Base-by-base conservation (phyloP, 2,888 invertebrate genomes). In the Drosophila leonis region DNA sequence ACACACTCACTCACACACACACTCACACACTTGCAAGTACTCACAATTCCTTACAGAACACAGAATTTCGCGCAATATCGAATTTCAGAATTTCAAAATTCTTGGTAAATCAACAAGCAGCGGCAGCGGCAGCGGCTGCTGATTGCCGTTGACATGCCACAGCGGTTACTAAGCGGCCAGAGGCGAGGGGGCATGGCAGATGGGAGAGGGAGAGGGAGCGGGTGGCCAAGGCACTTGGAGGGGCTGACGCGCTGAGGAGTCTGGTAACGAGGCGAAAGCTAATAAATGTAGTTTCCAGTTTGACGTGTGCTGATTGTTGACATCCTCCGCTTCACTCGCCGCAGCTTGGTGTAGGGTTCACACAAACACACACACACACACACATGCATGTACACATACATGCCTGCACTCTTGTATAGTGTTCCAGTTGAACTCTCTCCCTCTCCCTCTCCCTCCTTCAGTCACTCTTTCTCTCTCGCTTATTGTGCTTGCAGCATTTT, bases 201-300 rank as follows among this genome's bases (percentile, higher is more conserved):
- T 24, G 44, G 12, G 20, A 13, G 13, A 0, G 2, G 31, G n/a
- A n/a, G 18, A 4, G 52, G 8, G 35, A 2, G 13, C 1, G 39
- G 31, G 13, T 0, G 51, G 7, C 4, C 12, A 4, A 9, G 1
- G n/a, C 7, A 24, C 0, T n/a, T 5, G 7, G 35, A 39, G 31
- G 20, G 37, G 27, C 3, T 39, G 33, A 6, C 13, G 54, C 37
- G 59, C 48, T 35, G 33, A 18, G 44, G 49, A 15, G 37, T 31
- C 52, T 56, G 48, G 42, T 13, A 46, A 31, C 61, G 41, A 57
- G 62, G 52, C 75, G 80, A 80, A 62, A 87, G 84, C 84, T 84
- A 84, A 84, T 84, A 84, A 84, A 84, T 87, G 90, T 79, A 76
- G 70, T 87, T 84, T 59, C 31, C 76, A 65, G 57, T 79, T 82